phyloP scores from a whole-genome alignment of 2,797 vertebrate genomes.

The Falco concolor region DNA sequence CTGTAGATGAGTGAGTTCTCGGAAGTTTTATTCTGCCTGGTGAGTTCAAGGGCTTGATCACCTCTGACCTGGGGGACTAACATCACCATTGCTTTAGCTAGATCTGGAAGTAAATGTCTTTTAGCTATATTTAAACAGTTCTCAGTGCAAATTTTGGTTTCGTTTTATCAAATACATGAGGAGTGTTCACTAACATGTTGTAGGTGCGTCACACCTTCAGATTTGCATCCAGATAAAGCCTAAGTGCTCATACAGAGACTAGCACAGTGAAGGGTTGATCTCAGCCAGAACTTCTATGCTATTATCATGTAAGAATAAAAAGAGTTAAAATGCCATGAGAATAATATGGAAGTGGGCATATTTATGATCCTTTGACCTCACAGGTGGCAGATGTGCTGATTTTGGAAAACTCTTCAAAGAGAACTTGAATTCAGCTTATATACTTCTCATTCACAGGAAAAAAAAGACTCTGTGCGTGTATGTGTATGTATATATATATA shows the following conservation, averaged over 20 bases:
- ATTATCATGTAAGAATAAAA: neutral
- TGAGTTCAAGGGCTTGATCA: neutral
- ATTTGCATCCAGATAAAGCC: neutral
- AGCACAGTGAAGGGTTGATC: neutral
- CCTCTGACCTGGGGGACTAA: neutral
- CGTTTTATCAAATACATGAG: neutral
- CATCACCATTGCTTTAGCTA: neutral
- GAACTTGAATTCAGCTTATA: neutral
- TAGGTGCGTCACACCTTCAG: neutral
- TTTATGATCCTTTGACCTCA: neutral
- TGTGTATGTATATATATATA: neutral
- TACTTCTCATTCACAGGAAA: neutral
- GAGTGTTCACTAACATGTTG: neutral
- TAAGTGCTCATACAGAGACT: neutral
- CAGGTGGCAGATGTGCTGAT: neutral
- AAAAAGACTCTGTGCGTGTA: neutral
- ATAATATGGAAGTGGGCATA: neutral
- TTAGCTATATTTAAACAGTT: neutral
- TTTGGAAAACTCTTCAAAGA: constrained; percentile 14
- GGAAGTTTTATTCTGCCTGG: neutral
- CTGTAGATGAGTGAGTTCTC: neutral
- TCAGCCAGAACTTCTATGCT: neutral
- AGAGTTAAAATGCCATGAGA: neutral
- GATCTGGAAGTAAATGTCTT: neutral
- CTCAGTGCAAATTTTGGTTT: neutral